phyloP scores from a whole-genome alignment of 2,113 vertebrate species.

The Vidua chalybeata region DNA sequence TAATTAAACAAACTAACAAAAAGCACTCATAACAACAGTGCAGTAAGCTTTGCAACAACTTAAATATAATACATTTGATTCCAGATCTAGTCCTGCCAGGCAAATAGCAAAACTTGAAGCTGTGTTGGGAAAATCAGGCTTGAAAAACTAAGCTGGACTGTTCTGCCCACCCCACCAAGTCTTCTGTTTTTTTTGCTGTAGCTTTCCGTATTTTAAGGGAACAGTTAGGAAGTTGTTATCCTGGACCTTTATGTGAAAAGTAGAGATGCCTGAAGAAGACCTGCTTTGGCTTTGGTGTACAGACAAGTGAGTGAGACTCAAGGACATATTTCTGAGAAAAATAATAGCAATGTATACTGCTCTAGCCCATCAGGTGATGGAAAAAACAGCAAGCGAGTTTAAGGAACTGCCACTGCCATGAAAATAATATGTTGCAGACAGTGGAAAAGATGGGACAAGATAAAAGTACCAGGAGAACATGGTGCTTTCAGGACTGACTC shows the following conservation, averaged over 20 bases:
- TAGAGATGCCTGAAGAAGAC: not conserved
- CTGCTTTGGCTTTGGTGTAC: not conserved
- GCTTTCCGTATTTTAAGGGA: not conserved
- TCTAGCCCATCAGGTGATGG: not conserved
- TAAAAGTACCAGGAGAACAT: slow-evolving; percentile 9
- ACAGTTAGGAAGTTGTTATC: not conserved
- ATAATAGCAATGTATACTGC: not conserved
- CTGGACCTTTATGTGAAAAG: not conserved
- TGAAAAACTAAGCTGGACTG: not conserved
- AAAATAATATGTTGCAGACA: slow-evolving; percentile 49
- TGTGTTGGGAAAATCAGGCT: not conserved
- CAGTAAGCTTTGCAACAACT: not conserved
- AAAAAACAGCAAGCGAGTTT: not conserved
- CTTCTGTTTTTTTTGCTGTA: not conserved
- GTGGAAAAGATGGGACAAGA: not conserved
- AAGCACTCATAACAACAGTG: not conserved
- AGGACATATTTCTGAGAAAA: not conserved
- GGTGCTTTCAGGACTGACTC: slow-evolving; percentile 8
- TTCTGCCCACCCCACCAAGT: not conserved
- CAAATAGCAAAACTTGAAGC: not conserved
- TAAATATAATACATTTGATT: not conserved
- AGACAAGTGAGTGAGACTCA: not conserved
- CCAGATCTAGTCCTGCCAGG: not conserved
- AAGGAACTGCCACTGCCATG: not conserved
- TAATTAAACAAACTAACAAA: not conserved